Evolutionary conservation across 1,140 invertebrate genomes (phyloP).

Genomic region (Cheumatopsyche charites): DNA sequence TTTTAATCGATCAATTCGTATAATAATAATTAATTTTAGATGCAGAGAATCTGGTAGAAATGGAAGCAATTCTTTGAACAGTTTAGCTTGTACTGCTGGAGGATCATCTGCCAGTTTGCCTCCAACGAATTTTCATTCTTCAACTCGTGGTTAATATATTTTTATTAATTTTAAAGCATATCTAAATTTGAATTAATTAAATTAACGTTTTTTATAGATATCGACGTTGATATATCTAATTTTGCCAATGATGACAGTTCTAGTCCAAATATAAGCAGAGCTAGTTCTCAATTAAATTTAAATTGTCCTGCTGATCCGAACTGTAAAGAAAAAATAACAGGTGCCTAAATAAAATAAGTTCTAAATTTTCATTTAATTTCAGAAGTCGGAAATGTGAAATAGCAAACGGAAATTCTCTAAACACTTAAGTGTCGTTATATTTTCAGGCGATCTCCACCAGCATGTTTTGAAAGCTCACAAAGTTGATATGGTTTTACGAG

Average conservation of each 20-base stretch:
- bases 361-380: not conserved
- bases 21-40: slow-evolving; percentile 4
- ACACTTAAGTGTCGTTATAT: not conserved
- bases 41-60: slow-evolving; percentile 11
- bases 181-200: not conserved
- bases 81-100: slow-evolving; percentile 37
- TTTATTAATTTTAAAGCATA: not conserved
- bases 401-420: too few relatives aligned
- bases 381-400: not conserved
- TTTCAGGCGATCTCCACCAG: slow-evolving; percentile 32
- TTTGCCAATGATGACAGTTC: not conserved
- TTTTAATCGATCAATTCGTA: not conserved
- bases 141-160: not conserved
- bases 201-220: not conserved
- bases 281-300: not conserved
- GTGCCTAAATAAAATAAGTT: not conserved
- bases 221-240: slow-evolving; percentile 9
- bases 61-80: slow-evolving; percentile 33
- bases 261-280: not conserved
- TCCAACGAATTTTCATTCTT: slow-evolving; percentile 9
- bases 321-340: not conserved
- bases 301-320: slow-evolving; percentile 9
- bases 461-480: slow-evolving; percentile 26
- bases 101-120: slow-evolving; percentile 41
- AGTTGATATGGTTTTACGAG: not conserved